Evolutionary conservation across 2,113 vertebrate genomes (phyloP), one percentile per base, ranked within the genome.

Genomic region (Hylia prasina): DNA sequence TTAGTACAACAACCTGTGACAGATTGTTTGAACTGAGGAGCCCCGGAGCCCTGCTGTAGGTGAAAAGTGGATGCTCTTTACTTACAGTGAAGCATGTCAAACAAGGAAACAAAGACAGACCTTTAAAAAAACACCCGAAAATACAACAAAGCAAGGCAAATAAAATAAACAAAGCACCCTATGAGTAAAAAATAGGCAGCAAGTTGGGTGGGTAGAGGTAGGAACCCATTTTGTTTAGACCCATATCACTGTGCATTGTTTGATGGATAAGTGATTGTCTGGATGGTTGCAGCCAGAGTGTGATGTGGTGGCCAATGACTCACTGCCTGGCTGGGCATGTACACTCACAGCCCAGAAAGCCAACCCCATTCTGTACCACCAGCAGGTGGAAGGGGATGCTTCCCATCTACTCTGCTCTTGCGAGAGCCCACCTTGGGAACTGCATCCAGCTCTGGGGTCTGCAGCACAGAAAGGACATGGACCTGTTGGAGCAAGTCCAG

Each of bases 11-110:
- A 85, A 90, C 89, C 81, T 93, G 93, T 91, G 93, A 95, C 93
- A 94, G 95, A 96, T 89, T 95, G 92, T 76, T 93, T 88, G 81
- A 96, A 82, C 48, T 88, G 81, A 72, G 95, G 71, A 90, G 75
- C 58, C 87, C 93, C 1, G 84, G 91, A 95, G 77, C 64, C 90
- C 81, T 93, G 96, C 81, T 79, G 96, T 92, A 97, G 81, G 93
- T 90, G 89, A 82, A 95, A 90, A 97, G 87, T 86, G 82, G 60
- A 58, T 94, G 19, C 15, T 90, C 82, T 71, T 81, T 93, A 39
- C 54, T 84, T 84, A 94, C 56, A 82, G 58, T 50, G 92, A 87
- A 91, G 15, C 31, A 17, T 94, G 87, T 93, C 60, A 78, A 88
- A 81, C 37, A 86, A 81, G n/a, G 39, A 40, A 81, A 65, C 56